phyloP scores from a whole-genome alignment of 2,113 vertebrate species.

The Cacatua alba region DNA sequence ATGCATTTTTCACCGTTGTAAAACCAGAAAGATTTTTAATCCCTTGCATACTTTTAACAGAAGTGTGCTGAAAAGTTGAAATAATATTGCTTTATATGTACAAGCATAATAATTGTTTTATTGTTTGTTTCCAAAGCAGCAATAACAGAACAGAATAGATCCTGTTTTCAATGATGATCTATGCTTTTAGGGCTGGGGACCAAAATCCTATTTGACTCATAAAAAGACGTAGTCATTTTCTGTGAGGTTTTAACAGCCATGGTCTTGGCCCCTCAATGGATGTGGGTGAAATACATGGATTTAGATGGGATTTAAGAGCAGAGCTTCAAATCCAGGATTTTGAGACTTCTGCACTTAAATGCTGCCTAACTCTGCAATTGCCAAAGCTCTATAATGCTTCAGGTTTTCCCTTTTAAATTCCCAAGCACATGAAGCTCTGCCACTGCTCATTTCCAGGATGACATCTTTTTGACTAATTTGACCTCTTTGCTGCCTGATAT shows the following conservation, averaged over 20 bases:
- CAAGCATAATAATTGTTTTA: not conserved
- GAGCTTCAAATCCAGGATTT: not conserved
- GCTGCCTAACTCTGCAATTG: not conserved
- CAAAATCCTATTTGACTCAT: not conserved
- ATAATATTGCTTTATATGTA: not conserved
- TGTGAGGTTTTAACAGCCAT: not conserved
- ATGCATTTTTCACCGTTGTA: not conserved
- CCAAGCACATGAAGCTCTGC: not conserved
- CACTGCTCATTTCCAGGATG: not conserved
- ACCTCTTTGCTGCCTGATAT: not conserved
- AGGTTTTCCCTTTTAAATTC: not conserved
- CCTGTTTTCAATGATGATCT: not conserved
- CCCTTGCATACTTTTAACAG: not conserved
- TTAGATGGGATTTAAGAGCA: not conserved
- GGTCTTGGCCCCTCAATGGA: not conserved
- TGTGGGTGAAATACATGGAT: not conserved
- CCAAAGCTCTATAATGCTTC: not conserved
- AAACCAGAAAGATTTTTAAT: not conserved
- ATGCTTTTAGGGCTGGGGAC: not conserved
- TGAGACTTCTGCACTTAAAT: not conserved
- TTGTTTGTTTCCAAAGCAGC: not conserved
- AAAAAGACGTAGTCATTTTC: not conserved
- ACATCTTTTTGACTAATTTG: not conserved
- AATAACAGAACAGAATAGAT: not conserved
- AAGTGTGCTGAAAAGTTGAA: not conserved